Evolutionary conservation across 2,888 invertebrate genomes (phyloP).

Genomic region (Acleris emargana): DNA sequence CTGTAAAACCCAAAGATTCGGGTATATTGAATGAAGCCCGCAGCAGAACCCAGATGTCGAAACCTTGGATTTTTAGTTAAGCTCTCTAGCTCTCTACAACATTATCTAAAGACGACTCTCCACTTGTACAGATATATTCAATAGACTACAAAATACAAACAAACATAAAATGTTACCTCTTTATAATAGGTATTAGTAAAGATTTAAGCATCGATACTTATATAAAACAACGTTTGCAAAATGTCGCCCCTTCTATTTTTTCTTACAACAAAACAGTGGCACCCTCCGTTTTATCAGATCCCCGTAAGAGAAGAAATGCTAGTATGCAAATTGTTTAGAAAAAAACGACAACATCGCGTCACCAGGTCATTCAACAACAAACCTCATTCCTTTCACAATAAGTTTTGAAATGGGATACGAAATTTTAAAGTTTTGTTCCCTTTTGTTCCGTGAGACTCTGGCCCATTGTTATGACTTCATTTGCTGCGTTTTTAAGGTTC

Average conservation of each 20-base stretch:
- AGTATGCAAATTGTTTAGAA: constrained; percentile 58
- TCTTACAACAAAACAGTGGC: constrained; percentile 28
- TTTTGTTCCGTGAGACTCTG: constrained; percentile 38
- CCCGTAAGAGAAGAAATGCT: constrained; percentile 58
- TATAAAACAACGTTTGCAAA: constrained; percentile 9
- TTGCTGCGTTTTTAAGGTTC: constrained; percentile 59
- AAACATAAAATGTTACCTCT: no score
- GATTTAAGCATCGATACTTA: background rate
- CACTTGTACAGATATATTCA: no score
- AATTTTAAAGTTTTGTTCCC: constrained; percentile 46
- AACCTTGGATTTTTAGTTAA: no score
- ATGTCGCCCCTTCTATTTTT: constrained; percentile 14
- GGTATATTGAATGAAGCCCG: no score
- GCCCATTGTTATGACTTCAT: constrained; percentile 81
- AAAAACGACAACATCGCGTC: constrained; percentile 1
- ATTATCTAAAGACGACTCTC: no score
- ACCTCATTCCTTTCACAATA: background rate
- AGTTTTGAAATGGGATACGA: constrained; percentile 40
- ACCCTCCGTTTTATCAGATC: constrained; percentile 46
- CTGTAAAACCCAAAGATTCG: no score
- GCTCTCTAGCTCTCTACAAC: no score
- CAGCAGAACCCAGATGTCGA: no score
- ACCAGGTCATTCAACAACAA: background rate
- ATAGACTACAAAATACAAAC: no score
- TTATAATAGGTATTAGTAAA: no score